Evolutionary conservation across 2,113 vertebrate genomes (phyloP), one percentile per base, ranked within the genome.

Genomic region (Microtus richardsoni): DNA sequence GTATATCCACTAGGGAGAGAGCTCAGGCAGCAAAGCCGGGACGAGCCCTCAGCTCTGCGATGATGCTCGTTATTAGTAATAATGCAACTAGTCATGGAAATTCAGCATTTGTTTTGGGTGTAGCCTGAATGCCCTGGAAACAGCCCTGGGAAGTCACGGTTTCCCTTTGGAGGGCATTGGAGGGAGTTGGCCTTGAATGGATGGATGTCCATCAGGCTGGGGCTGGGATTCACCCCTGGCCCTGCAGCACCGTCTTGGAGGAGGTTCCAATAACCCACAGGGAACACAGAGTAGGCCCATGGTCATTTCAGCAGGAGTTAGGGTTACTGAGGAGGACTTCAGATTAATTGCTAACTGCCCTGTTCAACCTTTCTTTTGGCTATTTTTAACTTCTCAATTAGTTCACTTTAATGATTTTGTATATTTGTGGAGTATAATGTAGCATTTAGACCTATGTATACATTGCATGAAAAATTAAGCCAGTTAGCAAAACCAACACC

Each of bases 231-330:
- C 6, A 2, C 2, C 83, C 1, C 1, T 10, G 16, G 47, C 66
- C 33, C 6, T 2, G 6, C 7, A 0, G 3, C 41, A 2, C 10
- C 2, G 5, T 26, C 41, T 0, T 0, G 62, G 11, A 28, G 0
- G 7, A 30, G 0, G 0, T 12, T 2, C 36, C 2, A 5, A 30
- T 19, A 24, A 3, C 8, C 36, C 12, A 2, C 19, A 21, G 14
- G 3, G 8, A 44, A 26, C 24, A 1, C 33, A 73, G 5, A 64
- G 0, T 19, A 14, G 19, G 44, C 21, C 19, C 19, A 36, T 0
- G 0, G 4, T 22, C 17, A 14, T 33, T 79, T 33, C 26, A 0
- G 0, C 3, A 2, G 24, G 49, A 70, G 19, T 14, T 36, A 71
- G 58, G 36, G 22, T 24, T 64, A 36, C 84, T 22, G 44, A 95